Conservation (phyloP, 2,888 invertebrate species). For the Xanthorhoe designata region DNA sequence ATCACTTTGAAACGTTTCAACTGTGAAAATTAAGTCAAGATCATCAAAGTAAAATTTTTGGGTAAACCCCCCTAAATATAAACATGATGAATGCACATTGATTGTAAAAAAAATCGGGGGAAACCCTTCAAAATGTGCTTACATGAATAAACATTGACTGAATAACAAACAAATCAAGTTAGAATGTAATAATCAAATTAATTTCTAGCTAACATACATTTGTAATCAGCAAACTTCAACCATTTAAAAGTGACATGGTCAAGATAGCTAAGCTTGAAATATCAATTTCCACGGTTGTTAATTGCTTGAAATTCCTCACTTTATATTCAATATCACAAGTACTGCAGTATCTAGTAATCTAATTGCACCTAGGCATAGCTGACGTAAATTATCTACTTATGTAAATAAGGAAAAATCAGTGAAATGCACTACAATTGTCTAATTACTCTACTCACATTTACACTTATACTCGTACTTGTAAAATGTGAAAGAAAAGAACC, state of each 20-base stretch:
- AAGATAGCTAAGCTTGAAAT: slow-evolving; percentile 13
- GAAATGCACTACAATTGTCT: slow-evolving; percentile 2
- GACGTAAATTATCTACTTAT: neutral
- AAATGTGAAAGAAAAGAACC: neutral
- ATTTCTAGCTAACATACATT: neutral
- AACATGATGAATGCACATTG: too few relatives aligned
- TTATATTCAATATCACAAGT: neutral
- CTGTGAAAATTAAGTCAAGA: too few relatives aligned
- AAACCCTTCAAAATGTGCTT: too few relatives aligned
- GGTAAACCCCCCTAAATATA: too few relatives aligned
- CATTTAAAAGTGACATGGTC: neutral
- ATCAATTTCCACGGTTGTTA: slow-evolving; percentile 15
- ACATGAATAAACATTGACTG: neutral
- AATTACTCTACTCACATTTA: slow-evolving; percentile 4
- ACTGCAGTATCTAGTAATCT: neutral
- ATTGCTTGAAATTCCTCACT: slow-evolving; percentile 1
- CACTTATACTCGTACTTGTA: slow-evolving; percentile 8
- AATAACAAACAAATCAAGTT: neutral
- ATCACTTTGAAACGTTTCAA: too few relatives aligned
- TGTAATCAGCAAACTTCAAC: neutral
- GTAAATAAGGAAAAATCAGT: neutral
- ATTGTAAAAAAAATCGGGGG: too few relatives aligned
- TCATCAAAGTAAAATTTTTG: too few relatives aligned
- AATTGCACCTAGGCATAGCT: neutral
- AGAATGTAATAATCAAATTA: neutral